Percentiles rank a stretch among this genome's conserved stretches.
Evolutionary conservation across 2,113 vertebrate genomes (phyloP).

Genomic region (Boulengeromyrus knoepffleri): DNA sequence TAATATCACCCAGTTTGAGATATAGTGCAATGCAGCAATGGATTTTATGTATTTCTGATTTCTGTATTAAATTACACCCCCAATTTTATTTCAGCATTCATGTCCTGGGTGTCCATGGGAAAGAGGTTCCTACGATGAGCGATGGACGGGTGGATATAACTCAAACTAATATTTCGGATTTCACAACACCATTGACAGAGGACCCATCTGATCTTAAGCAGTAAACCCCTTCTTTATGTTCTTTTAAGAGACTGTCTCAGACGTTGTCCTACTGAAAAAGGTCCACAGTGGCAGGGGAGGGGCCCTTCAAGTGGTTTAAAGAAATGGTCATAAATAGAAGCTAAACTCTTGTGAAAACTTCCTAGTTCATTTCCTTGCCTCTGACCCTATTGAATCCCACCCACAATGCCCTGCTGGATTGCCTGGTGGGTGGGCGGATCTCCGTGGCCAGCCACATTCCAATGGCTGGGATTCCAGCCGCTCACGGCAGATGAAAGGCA

Average conservation of each 20-base stretch:
- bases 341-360: conserved; percentile 57
- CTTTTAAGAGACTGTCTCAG: conserved; percentile 29
- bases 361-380: conserved; percentile 61
- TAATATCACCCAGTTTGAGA: neutral
- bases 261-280: conserved; percentile 35
- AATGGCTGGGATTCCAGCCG: conserved; percentile 35
- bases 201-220: neutral
- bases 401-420: conserved; percentile 59
- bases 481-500: conserved; percentile 42
- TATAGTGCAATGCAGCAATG: neutral
- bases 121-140: neutral
- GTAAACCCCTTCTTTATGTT: conserved; percentile 12
- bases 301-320: conserved; percentile 26
- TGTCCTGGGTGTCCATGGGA: neutral
- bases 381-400: conserved; percentile 55
- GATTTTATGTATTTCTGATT: neutral
- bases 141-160: neutral
- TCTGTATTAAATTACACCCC: neutral
- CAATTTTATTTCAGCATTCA: neutral
- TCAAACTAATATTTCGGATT: neutral
- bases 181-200: neutral
- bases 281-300: conserved; percentile 20
- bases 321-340: conserved; percentile 30
- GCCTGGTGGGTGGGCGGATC: conserved; percentile 40
- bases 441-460: conserved; percentile 50